Evolutionary conservation across 1,140 invertebrate genomes (phyloP).

Genomic region (Eumaeus atala): DNA sequence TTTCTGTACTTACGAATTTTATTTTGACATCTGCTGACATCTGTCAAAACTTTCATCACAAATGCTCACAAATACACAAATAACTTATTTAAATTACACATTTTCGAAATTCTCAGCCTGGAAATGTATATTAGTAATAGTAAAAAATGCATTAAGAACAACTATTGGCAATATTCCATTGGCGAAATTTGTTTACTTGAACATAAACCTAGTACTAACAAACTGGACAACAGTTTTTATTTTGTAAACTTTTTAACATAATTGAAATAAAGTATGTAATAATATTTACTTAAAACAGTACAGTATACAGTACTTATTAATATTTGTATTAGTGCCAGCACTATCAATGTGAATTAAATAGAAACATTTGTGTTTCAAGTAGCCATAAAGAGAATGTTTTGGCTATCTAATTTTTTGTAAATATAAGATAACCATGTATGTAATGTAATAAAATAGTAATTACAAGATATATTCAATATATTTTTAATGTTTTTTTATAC

Average conservation of each 20-base stretch:
- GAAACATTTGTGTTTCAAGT: no score
- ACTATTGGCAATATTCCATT: slow-evolving; percentile 62
- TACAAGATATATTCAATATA: no score
- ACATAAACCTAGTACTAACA: slow-evolving; percentile 47
- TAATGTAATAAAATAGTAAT: no score
- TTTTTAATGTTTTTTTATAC: no score
- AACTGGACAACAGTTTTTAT: slow-evolving; percentile 8
- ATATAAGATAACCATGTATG: background rate
- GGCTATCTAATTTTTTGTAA: background rate
- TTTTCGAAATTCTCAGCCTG: slow-evolving; percentile 24
- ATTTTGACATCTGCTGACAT: slow-evolving; percentile 44
- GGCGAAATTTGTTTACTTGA: slow-evolving; percentile 22
- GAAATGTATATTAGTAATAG: slow-evolving; percentile 30
- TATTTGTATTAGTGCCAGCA: background rate
- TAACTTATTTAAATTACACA: slow-evolving; percentile 33
- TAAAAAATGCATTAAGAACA: slow-evolving; percentile 37
- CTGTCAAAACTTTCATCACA: slow-evolving; percentile 68
- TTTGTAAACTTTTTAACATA: slow-evolving; percentile 5
- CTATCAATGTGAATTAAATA: background rate
- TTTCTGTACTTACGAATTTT: slow-evolving; percentile 32
- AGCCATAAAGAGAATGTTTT: no score
- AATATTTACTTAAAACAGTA: background rate
- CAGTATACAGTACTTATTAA: background rate
- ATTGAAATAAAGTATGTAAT: background rate
- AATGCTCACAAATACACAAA: slow-evolving; percentile 66